Evolutionary conservation across 1,140 invertebrate genomes (phyloP), one percentile per base, ranked within the genome.

Genomic region (Wasmannia auropunctata): DNA sequence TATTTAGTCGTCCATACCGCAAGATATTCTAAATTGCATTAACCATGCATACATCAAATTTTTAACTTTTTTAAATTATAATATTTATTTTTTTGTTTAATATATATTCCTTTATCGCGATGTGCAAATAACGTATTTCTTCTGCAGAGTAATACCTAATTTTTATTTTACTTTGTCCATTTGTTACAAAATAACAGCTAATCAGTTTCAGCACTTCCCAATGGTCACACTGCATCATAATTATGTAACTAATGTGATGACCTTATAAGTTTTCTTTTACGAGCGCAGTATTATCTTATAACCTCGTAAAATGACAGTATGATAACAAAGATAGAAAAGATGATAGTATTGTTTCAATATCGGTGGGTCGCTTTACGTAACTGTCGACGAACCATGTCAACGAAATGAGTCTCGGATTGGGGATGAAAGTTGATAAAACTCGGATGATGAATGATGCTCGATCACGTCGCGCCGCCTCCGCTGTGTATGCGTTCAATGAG

Each of bases 391-490:
- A n/a, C 22, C 56, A n/a, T 58, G 43, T 65, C 40, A 75, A 58
- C 54, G 5, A 69, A 79, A 69, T 43, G 31, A 69, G 37, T 75
- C 43, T 31, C 69, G 37, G 58, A 74, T 22, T 60, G 40, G 34
- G 49, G 51, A 54, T 16, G 22, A 80, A 80, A 88, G 65, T 86
- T 69, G 58, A 19, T 75, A 31, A 31, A 65, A 88, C 74, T 46
- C 22, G 72, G 51, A 80, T 72, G 63, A 84, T 58, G 70, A 85
- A 87, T 87, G 81, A 75, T 56, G 81, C 72, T 77, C 81, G 60
- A 85, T 85, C 70, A 46, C 56, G 54, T 69, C 51, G 22, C 43
- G 25, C 65, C 25, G 37, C 34, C 37, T 34, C n/a, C 34, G 28
- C 25, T 11, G 6, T 34, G 25, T 25, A 25, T 3, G 46, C 49